Evolutionary conservation across 2,888 invertebrate genomes (phyloP).

Genomic region (Meandrusa payeni): DNA sequence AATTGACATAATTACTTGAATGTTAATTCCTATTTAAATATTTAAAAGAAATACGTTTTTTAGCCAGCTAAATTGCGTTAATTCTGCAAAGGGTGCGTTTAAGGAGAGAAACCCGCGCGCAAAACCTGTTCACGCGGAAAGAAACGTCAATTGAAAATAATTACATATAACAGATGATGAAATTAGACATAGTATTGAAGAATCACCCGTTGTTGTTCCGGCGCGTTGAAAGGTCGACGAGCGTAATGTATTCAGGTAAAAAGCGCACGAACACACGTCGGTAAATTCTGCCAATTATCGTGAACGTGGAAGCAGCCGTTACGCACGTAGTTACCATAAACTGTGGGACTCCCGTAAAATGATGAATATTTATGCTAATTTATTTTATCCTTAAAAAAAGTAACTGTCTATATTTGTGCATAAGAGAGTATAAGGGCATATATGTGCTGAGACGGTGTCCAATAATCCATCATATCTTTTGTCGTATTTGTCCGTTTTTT

Average conservation of each 20-base stretch:
- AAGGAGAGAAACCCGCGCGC: background rate
- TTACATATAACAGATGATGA: constrained; percentile 3
- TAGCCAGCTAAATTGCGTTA: background rate
- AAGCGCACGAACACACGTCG: constrained; percentile 51
- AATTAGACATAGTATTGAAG: constrained; percentile 10
- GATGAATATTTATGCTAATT: too few relatives aligned
- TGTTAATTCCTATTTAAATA: background rate
- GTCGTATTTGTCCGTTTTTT: too few relatives aligned
- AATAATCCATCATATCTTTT: too few relatives aligned
- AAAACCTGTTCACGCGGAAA: background rate
- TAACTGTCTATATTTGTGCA: too few relatives aligned
- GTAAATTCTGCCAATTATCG: constrained; percentile 54
- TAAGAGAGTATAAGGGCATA: too few relatives aligned
- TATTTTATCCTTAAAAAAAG: too few relatives aligned
- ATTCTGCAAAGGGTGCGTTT: background rate
- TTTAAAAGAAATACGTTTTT: background rate
- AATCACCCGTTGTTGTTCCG: constrained; percentile 12
- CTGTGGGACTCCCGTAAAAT: too few relatives aligned
- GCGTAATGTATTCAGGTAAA: constrained; percentile 44
- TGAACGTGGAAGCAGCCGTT: constrained; percentile 50
- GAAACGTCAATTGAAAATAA: background rate
- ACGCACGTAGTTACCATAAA: constrained; percentile 37
- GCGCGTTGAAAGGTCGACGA: constrained; percentile 13
- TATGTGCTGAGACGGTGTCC: too few relatives aligned
- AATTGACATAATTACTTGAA: too few relatives aligned